phyloP scores from a whole-genome alignment of 2,797 vertebrate species.

The Poecilia velifera region DNA sequence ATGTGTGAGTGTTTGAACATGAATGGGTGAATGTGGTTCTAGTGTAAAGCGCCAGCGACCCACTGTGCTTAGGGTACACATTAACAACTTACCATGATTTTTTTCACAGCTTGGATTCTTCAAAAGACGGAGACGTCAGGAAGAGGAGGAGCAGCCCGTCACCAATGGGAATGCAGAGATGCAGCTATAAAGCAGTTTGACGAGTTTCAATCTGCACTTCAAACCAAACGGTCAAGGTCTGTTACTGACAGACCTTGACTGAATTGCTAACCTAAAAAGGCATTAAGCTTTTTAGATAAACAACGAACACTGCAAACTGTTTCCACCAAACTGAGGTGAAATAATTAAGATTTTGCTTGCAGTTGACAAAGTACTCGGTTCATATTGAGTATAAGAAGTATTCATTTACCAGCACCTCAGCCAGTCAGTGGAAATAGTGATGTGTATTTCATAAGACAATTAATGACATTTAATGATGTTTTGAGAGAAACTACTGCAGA shows the following conservation, averaged over 20 bases:
- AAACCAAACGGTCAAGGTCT: background rate
- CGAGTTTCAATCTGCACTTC: background rate
- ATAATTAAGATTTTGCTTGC: background rate
- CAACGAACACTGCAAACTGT: background rate
- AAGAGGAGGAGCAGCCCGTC: conserved; percentile 66
- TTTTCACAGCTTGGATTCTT: conserved; percentile 91
- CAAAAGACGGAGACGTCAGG: conserved; percentile 79
- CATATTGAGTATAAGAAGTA: background rate
- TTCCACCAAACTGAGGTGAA: background rate
- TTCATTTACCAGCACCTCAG: background rate
- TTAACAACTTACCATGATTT: background rate
- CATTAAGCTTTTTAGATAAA: too few species aligned
- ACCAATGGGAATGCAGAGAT: conserved; percentile 81
- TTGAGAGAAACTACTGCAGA: background rate
- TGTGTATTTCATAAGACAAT: background rate
- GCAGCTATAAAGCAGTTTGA: conserved; percentile 55
- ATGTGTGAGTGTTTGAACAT: too few species aligned
- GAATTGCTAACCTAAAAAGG: too few species aligned
- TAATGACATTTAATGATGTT: too few species aligned
- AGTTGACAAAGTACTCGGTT: background rate
- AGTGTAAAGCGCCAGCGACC: too few species aligned
- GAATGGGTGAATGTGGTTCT: too few species aligned
- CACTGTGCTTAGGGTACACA: background rate
- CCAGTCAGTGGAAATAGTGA: background rate
- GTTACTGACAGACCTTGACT: background rate